Base-by-base conservation (phyloP, 2,797 vertebrate genomes). In the Rhynchonycteris naso region DNA sequence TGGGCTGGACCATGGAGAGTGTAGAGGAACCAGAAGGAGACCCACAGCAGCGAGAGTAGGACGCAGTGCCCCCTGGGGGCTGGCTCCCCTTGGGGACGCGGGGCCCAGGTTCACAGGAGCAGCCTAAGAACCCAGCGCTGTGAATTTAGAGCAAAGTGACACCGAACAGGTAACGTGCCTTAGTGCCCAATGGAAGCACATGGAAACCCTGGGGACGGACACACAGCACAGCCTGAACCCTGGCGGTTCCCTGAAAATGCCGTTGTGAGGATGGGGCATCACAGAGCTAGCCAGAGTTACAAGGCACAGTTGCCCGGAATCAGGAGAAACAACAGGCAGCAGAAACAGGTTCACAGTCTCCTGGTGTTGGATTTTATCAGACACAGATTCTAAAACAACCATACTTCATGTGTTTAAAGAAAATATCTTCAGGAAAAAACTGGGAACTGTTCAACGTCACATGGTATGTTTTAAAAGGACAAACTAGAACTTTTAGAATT, bases 401-500 rank as follows among this genome's bases (percentile, higher is more conserved):
- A 14, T 21, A 21, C 58, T 47, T 58, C 19, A 28, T 71, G 18
- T 30, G 43, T 90, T 38, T 66, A 72, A 80, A 80, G 26, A 80
- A 66, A 38, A 21, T 22, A 4, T 8, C 16, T 72, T 52, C 43
- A 35, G 24, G 35, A 14, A 79, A 79, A 96, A 89, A 21, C 38
- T 3, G 54, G 88, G 33, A 24, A 43, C 19, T 35, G 19, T 26
- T 72, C 24, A 86, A 88, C 68, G 21, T 38, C 28, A 24, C 54
- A 35, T 38, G 18, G 19, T 2, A 10, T 74, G 52, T 79, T 68
- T 87, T 68, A 33, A 76, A 84, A 78, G 12, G 59, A 63, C 15
- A 87, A 63, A 66, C 75, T 50, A 26, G 65, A 92, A 83, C 47
- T 83, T 69, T 54, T 72, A 33, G n/a, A 72, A 50, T 22, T 58